phyloP scores from a whole-genome alignment of 53 echinoderm and acorn worm species.

The Antedon mediterranea region DNA sequence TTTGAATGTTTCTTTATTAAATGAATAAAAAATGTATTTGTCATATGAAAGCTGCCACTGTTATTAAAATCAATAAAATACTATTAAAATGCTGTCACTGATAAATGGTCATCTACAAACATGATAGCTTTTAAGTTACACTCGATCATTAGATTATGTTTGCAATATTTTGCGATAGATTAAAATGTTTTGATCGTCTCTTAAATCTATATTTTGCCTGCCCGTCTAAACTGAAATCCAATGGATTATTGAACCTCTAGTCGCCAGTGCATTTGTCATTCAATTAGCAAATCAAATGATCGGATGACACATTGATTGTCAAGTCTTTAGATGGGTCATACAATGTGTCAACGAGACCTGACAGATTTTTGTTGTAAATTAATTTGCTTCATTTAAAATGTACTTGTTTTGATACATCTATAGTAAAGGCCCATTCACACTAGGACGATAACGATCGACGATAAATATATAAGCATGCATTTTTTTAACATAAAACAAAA shows the following conservation, averaged over 20 bases:
- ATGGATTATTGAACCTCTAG: neutral
- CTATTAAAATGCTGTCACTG: too few species aligned
- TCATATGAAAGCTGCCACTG: too few species aligned
- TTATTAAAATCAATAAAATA: too few species aligned
- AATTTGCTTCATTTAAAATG: too few species aligned
- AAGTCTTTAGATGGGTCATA: neutral
- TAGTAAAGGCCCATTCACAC: too few species aligned
- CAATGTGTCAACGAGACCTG: neutral
- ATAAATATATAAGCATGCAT: too few species aligned
- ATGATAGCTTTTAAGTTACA: neutral
- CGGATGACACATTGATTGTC: neutral
- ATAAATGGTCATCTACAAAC: too few species aligned
- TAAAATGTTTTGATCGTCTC: neutral
- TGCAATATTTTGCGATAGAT: neutral
- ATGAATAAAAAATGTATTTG: too few species aligned
- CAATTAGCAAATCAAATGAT: neutral
- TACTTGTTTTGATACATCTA: neutral
- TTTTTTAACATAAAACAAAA: too few species aligned
- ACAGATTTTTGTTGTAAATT: neutral
- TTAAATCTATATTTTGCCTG: neutral
- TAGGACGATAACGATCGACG: too few species aligned
- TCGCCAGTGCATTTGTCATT: neutral
- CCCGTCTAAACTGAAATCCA: neutral
- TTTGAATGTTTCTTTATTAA: too few species aligned
- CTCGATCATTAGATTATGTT: neutral